Evolutionary conservation across 2,888 invertebrate genomes (phyloP).

Genomic region (Darwinula stevensoni): DNA sequence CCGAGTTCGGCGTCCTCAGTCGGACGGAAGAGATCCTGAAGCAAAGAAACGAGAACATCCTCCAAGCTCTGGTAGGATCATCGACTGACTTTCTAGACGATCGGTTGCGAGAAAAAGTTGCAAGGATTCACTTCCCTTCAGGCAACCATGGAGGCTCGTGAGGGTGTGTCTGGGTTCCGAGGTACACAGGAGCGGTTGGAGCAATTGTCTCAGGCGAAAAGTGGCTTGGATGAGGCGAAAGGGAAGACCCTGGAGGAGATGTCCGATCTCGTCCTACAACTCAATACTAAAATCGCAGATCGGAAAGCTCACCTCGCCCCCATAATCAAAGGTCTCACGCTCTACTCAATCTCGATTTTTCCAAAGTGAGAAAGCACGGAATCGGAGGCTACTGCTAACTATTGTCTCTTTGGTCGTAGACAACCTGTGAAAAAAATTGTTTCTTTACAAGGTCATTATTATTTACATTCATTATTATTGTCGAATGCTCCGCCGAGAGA

Average conservation of each 20-base stretch:
- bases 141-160: constrained; percentile 14
- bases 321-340: constrained; percentile 18
- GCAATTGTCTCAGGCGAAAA: constrained; percentile 23
- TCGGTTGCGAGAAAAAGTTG: too few species aligned
- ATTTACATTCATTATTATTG: too few species aligned
- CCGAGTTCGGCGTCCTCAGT: constrained; percentile 41
- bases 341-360: constrained; percentile 6
- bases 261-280: constrained; percentile 20
- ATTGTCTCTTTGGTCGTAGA: too few species aligned
- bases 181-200: constrained; percentile 25
- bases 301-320: constrained; percentile 29
- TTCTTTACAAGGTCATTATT: too few species aligned
- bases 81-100: background rate
- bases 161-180: constrained; percentile 19
- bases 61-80: constrained; percentile 23
- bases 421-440: too few species aligned
- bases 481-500: too few species aligned
- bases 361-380: constrained; percentile 7
- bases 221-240: constrained; percentile 21
- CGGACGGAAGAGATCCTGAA: constrained; percentile 41
- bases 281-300: constrained; percentile 25
- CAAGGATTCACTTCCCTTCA: too few species aligned
- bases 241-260: constrained; percentile 23
- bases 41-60: constrained; percentile 19
- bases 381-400: too few species aligned